Evolutionary conservation across 2,888 invertebrate species (phyloP).

Genomic region (Kryphioiulus occultus): DNA sequence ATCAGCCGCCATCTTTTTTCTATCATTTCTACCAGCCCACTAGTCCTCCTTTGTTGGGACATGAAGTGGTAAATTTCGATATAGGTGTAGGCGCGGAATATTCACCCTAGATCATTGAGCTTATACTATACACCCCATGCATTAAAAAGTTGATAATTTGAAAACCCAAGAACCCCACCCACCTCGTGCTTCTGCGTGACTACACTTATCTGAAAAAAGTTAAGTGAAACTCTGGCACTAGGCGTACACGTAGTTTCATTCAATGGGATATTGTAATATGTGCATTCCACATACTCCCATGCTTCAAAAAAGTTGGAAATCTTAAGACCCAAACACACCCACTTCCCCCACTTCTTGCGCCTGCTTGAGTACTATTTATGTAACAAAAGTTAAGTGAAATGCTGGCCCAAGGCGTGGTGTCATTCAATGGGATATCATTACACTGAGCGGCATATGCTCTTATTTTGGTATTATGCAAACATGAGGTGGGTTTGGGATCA

Average conservation of each 20-base stretch:
- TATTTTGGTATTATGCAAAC: constrained; percentile 1
- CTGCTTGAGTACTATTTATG: background rate
- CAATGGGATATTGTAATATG: too few relatives aligned
- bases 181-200: too few relatives aligned
- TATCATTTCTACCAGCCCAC: constrained; percentile 47
- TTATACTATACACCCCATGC: too few relatives aligned
- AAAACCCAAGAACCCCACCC: too few relatives aligned
- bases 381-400: background rate
- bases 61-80: constrained; percentile 55
- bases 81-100: background rate
- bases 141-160: too few relatives aligned
- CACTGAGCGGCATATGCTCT: background rate
- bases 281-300: too few relatives aligned
- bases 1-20: constrained; percentile 42
- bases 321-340: too few relatives aligned
- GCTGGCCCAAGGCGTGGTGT: background rate
- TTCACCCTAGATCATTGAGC: too few relatives aligned
- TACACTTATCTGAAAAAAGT: background rate
- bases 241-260: background rate
- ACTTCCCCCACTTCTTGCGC: too few relatives aligned
- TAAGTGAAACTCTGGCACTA: background rate
- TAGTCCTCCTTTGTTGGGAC: constrained; percentile 53
- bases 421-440: background rate
- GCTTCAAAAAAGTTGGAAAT: too few relatives aligned
- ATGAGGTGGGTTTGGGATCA: background rate